Evolutionary conservation across 2,113 vertebrate species (phyloP).

Genomic region (Chloroceryle aenea): DNA sequence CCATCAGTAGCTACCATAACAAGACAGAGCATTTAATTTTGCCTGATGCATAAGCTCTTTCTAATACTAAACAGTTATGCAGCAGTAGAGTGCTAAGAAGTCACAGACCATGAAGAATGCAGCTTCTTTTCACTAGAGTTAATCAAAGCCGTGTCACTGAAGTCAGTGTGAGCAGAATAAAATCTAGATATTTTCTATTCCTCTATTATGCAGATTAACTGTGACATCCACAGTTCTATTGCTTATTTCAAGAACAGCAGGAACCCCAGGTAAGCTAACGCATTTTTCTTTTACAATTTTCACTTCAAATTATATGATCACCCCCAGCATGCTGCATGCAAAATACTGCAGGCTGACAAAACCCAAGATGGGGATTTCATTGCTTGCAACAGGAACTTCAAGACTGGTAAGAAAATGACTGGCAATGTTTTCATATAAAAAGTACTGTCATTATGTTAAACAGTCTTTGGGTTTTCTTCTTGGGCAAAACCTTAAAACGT

Average conservation of each 20-base stretch:
- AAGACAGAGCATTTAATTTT: not conserved
- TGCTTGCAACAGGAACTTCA: not conserved
- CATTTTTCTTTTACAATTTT: constrained; percentile 35
- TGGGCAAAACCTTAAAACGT: constrained; percentile 43
- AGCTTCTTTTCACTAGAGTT: not conserved
- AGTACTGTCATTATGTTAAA: constrained; percentile 24
- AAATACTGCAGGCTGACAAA: not conserved
- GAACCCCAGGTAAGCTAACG: not conserved
- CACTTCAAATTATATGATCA: not conserved
- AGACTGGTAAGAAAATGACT: constrained; percentile 27
- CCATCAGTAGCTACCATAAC: not conserved
- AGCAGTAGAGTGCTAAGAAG: not conserved
- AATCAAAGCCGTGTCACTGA: constrained; percentile 12
- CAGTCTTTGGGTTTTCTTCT: constrained; percentile 5
- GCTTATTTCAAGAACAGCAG: constrained; percentile 32
- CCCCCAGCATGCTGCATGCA: not conserved
- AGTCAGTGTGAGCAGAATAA: constrained; percentile 8
- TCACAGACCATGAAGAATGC: not conserved
- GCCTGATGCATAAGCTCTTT: not conserved
- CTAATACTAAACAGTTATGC: not conserved
- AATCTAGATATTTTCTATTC: not conserved
- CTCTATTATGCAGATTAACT: constrained; percentile 26
- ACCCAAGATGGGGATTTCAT: not conserved
- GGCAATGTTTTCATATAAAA: constrained; percentile 49
- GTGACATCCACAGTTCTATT: constrained; percentile 15